A percentile compares a stretch with the other conserved stretches of the same genome.
Conservation (phyloP, 2,113 vertebrate genomes). For the Pomatorhinus ruficollis region DNA sequence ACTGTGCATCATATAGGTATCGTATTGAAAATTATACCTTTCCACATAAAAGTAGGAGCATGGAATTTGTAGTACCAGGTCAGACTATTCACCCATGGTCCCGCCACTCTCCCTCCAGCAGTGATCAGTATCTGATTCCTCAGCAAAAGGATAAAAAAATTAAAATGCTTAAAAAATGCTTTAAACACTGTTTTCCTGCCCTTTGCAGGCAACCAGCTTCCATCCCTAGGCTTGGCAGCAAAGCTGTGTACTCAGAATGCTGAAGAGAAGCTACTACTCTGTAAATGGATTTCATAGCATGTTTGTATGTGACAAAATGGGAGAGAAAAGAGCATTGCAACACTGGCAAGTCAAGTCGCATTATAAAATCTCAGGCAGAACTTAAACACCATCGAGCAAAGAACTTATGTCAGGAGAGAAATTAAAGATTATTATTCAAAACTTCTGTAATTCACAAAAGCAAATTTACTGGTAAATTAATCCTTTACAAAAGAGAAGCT, state of each 20-base stretch:
- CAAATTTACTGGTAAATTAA: slow-evolving; percentile 1
- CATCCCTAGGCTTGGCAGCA: slow-evolving; percentile 8
- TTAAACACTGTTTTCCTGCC: slow-evolving; percentile 5
- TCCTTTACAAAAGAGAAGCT: background rate
- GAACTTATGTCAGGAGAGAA: background rate
- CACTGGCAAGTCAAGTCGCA: background rate
- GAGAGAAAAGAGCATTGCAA: slow-evolving; percentile 1
- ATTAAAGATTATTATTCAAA: slow-evolving; percentile 18
- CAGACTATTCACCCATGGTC: background rate
- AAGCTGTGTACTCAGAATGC: background rate
- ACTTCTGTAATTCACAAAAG: background rate
- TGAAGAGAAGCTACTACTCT: background rate
- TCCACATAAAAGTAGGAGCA: background rate
- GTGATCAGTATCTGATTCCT: background rate
- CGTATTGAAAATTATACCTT: background rate
- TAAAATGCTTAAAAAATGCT: background rate
- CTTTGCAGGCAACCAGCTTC: slow-evolving; percentile 3
- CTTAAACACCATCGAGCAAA: background rate
- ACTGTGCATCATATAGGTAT: background rate
- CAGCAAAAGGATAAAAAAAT: background rate
- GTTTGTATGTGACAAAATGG: background rate
- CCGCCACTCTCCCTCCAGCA: background rate
- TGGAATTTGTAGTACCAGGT: background rate
- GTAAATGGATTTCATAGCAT: background rate
- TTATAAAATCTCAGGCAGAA: background rate